Evolutionary conservation across 2,888 invertebrate species (phyloP).

Genomic region (Carpatolechia fugitivella): DNA sequence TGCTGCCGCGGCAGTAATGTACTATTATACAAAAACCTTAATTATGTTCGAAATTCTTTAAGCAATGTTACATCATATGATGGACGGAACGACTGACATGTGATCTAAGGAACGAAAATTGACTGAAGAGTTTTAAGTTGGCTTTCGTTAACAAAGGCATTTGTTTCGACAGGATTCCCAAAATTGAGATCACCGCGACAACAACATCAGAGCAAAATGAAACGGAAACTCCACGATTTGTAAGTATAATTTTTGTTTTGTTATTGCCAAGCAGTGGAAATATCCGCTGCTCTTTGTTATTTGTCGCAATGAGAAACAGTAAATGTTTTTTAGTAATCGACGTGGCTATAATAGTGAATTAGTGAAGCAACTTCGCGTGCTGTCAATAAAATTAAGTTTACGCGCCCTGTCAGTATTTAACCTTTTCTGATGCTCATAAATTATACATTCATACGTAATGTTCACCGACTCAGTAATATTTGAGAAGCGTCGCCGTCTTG

Average conservation of each 20-base stretch:
- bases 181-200: slow-evolving; percentile 5
- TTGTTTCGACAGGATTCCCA: slow-evolving; percentile 1
- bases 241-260: slow-evolving; percentile 3
- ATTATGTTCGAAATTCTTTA: too few relatives aligned
- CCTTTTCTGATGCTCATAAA: neutral
- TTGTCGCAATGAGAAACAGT: too few relatives aligned
- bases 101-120: neutral
- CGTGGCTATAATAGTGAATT: too few relatives aligned
- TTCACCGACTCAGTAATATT: neutral
- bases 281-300: too few relatives aligned
- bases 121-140: neutral
- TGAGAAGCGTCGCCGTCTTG: neutral
- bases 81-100: too few relatives aligned
- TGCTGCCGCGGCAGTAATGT: too few relatives aligned
- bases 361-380: too few relatives aligned
- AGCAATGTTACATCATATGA: too few relatives aligned
- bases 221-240: slow-evolving; percentile 4
- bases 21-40: too few relatives aligned
- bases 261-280: neutral
- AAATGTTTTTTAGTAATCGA: too few relatives aligned
- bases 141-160: neutral
- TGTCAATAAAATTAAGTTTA: too few relatives aligned
- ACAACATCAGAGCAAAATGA: neutral
- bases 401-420: too few relatives aligned
- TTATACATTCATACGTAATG: neutral